phyloP scores from a whole-genome alignment of 2,113 vertebrate genomes.

The Pavo muticus region DNA sequence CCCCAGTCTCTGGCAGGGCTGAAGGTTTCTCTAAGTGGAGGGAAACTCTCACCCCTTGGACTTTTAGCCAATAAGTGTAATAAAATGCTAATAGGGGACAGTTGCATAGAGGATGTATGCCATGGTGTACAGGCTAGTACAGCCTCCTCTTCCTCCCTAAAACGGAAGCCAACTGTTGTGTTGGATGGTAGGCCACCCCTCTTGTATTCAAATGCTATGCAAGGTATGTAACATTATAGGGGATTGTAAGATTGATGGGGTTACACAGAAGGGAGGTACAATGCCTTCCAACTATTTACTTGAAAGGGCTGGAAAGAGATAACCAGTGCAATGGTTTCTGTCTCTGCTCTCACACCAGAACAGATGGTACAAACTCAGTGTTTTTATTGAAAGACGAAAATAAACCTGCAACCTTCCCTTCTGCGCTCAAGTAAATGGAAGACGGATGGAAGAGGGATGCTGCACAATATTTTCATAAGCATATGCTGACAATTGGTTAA shows the following conservation, averaged over 20 bases:
- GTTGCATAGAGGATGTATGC: not conserved
- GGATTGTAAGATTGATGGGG: not conserved
- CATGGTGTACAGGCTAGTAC: rapidly evolving
- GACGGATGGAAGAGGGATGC: not conserved
- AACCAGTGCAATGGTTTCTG: not conserved
- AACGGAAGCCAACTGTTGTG: not conserved
- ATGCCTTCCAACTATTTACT: not conserved
- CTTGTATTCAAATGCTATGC: not conserved
- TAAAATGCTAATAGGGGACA: not conserved
- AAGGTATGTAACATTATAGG: not conserved
- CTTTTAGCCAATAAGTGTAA: not conserved
- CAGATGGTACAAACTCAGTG: not conserved
- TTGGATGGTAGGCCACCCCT: not conserved
- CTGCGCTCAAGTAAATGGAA: not conserved
- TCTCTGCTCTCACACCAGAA: not conserved
- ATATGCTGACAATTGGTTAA: not conserved
- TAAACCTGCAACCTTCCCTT: not conserved
- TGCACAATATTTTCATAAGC: not conserved
- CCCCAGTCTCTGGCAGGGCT: not conserved
- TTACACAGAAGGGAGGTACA: not conserved
- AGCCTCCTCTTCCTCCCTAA: not conserved
- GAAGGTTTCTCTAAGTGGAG: rapidly evolving
- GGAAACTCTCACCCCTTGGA: rapidly evolving
- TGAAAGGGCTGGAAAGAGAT: not conserved
- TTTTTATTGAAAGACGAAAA: slow-evolving; percentile 16